These are phyloP conservation scores for Rhea americana DNA, from an alignment of 2,113 vertebrate species.

Conservation along the genomic window DNA sequence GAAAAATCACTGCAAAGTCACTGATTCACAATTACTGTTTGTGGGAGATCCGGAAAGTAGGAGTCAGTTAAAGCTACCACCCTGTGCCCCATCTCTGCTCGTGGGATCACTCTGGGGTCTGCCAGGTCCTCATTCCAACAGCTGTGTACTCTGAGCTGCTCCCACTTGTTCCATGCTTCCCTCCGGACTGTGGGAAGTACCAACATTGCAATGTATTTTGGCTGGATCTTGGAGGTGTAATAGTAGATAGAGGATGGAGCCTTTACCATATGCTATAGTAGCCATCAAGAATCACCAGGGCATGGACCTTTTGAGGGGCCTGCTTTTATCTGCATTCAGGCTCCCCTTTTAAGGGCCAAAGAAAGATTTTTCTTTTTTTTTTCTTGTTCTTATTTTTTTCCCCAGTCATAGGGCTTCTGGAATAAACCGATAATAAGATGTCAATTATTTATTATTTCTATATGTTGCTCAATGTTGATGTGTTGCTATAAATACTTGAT, in stretches of 20 bases:
- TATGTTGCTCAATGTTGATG: background rate
- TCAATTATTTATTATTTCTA: background rate
- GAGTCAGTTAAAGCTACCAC: background rate
- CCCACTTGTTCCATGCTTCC: background rate
- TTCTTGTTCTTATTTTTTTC: background rate
- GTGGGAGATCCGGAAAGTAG: background rate
- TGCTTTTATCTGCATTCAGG: background rate
- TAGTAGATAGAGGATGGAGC: background rate
- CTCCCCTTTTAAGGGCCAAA: background rate
- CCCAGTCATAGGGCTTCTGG: background rate
- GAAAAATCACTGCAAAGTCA: background rate
- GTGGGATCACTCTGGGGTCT: background rate
- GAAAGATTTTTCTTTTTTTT: background rate
- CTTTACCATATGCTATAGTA: background rate
- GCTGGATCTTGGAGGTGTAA: background rate
- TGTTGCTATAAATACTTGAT: background rate
- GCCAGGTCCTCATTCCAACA: background rate
- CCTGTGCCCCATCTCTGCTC: background rate
- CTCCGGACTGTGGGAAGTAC: background rate
- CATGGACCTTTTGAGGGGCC: background rate
- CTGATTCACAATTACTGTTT: background rate
- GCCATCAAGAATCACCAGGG: background rate
- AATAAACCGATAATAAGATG: background rate
- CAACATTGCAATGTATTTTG: accelerated
- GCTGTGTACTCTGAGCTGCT: background rate